These are phyloP conservation scores for Oenanthe oenanthe DNA, from an alignment of 2,113 vertebrate species.

Conservation along the genomic window DNA sequence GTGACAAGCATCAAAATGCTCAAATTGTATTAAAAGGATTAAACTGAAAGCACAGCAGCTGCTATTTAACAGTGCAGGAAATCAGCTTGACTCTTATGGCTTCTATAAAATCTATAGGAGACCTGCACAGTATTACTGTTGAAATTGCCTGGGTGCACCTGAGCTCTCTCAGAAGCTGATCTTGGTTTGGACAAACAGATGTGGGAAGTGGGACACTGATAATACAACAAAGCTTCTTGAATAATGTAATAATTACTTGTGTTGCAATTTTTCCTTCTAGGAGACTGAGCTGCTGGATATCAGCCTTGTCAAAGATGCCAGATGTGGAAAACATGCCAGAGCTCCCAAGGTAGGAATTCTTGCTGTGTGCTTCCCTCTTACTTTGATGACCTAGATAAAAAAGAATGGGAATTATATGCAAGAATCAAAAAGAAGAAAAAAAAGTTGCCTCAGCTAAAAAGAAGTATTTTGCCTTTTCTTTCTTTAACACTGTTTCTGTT, in stretches of 20 bases:
- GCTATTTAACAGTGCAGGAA: background rate
- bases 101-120: background rate
- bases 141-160: background rate
- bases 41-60: background rate
- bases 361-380: background rate
- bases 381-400: background rate
- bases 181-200: background rate
- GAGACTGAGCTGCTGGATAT: constrained; percentile 88
- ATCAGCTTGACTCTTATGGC: background rate
- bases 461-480: background rate
- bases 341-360: constrained; percentile 84
- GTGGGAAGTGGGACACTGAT: background rate
- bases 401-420: background rate
- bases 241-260: background rate
- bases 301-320: constrained; percentile 85
- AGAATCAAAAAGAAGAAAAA: background rate
- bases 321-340: constrained; percentile 84
- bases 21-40: background rate
- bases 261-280: constrained; percentile 70
- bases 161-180: background rate
- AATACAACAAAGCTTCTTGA: background rate
- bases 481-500: background rate
- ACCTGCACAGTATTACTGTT: background rate
- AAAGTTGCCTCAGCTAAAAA: background rate
- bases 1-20: background rate